Evolutionary conservation across 2,113 vertebrate species (phyloP), one percentile per base, ranked within the genome.

Genomic region (Procapra przewalskii): DNA sequence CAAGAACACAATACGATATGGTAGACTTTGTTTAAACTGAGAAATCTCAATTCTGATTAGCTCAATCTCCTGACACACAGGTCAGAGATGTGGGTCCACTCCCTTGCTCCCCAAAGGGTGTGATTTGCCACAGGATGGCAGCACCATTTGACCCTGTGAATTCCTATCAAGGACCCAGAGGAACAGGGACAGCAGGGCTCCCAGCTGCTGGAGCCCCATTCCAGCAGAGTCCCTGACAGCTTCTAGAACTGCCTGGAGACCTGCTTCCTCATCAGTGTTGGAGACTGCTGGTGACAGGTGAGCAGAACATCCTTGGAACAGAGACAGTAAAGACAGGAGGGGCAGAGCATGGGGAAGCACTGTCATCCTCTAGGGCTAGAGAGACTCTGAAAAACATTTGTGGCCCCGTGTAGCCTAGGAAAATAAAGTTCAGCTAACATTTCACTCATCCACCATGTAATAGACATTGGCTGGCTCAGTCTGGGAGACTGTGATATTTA

Each of bases 401-500:
- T 31, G 12, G 21, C 36, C 57, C 79, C 7, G 12, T 0, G 27
- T 19, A 85, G 31, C 52, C 50, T 8, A 45, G 27, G 43, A 83
- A 81, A 84, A 81, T 62, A 80, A 50, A 79, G 62, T 6, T 48
- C 7, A 67, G 55, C 48, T 33, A 84, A 90, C n/a, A 77, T 40
- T 94, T 94, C 83, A 88, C 81, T 96, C 36, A 27, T 10, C 92
- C 36, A 43, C 75, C 90, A 43, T n/a, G 80, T 93, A 89, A 71
- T 31, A 89, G 92, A 40, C 55, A 80, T 40, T 88, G 92, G 77
- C 90, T 86, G 67, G 59, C 64, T 96, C 29, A 4, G 71, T 64
- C 45, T 90, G 75, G 79, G 67, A 43, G 52, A 50, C 33, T 75
- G 71, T 50, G 81, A 67, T 92, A 96, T 79, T 97, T 97, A 97